These are phyloP conservation scores for Chlamydotis undulata DNA, from an alignment of 2,113 vertebrate species.

Conservation along the genomic window DNA sequence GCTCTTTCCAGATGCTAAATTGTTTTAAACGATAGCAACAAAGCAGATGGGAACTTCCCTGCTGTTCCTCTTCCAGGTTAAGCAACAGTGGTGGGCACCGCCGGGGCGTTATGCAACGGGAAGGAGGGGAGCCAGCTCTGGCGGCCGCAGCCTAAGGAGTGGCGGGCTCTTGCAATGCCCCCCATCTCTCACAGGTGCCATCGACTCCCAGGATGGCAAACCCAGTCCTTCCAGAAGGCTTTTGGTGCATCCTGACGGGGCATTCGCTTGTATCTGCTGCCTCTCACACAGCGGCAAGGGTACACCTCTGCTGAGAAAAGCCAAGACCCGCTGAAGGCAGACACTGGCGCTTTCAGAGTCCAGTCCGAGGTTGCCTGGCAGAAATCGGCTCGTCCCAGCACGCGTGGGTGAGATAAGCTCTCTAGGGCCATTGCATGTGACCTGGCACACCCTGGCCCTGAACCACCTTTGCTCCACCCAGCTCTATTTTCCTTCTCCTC, in stretches of 20 bases:
- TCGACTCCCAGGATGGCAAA: accelerated
- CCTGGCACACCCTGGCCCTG: accelerated
- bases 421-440: background rate
- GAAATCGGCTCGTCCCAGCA: background rate
- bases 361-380: accelerated
- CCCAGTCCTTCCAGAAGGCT: background rate
- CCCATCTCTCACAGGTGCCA: accelerated
- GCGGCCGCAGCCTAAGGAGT: accelerated
- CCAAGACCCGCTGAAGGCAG: background rate
- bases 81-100: background rate
- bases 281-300: accelerated
- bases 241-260: background rate
- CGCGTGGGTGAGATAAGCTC: accelerated
- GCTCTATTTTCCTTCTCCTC: background rate
- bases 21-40: background rate
- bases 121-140: accelerated
- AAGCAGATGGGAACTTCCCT: background rate
- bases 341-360: accelerated
- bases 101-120: accelerated
- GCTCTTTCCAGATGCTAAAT: background rate
- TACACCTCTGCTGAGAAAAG: background rate
- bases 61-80: background rate
- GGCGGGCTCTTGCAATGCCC: accelerated
- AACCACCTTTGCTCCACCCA: background rate
- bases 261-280: accelerated